Percentiles rank a stretch among this genome's conserved stretches.
These are phyloP conservation scores for Sebastes elongatus DNA, from an alignment of 2,797 vertebrate species.

Conservation along the genomic window DNA sequence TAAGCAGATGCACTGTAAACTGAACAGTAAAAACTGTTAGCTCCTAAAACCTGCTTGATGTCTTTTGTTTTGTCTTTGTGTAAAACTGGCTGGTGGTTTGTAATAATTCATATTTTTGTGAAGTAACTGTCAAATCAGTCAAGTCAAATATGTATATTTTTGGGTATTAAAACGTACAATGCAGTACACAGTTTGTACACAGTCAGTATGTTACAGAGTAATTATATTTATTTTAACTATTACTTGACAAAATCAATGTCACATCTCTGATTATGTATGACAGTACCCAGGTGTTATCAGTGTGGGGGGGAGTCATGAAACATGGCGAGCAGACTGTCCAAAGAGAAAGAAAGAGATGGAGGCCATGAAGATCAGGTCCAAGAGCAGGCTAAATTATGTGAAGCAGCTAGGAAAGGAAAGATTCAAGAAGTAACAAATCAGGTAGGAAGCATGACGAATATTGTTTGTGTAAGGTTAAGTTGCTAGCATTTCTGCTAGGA, in stretches of 20 bases:
- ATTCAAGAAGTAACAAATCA: not conserved
- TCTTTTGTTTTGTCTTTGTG: not conserved
- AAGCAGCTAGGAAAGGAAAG: too few relatives aligned
- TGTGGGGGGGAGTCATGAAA: not conserved
- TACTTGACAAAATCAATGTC: rapidly evolving
- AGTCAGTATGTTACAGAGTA: not conserved
- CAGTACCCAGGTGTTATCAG: rapidly evolving
- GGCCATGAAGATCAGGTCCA: not conserved
- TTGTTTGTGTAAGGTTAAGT: not conserved
- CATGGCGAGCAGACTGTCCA: not conserved
- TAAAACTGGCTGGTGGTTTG: not conserved
- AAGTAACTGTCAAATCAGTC: not conserved
- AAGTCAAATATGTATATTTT: too few relatives aligned
- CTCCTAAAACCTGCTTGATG: not conserved
- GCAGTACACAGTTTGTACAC: not conserved
- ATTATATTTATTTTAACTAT: too few relatives aligned
- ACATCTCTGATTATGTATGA: not conserved
- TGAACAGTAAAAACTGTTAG: not conserved
- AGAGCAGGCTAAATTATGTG: not conserved
- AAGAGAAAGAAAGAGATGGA: not conserved
- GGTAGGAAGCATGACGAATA: not conserved
- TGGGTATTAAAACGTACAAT: not conserved
- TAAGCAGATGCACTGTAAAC: not conserved
- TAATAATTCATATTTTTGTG: not conserved
- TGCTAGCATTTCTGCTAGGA: not conserved